A percentile compares a stretch with the other conserved stretches of the same genome.
Evolutionary conservation across 2,888 invertebrate species (phyloP).

Genomic region (Tinea pellionella): DNA sequence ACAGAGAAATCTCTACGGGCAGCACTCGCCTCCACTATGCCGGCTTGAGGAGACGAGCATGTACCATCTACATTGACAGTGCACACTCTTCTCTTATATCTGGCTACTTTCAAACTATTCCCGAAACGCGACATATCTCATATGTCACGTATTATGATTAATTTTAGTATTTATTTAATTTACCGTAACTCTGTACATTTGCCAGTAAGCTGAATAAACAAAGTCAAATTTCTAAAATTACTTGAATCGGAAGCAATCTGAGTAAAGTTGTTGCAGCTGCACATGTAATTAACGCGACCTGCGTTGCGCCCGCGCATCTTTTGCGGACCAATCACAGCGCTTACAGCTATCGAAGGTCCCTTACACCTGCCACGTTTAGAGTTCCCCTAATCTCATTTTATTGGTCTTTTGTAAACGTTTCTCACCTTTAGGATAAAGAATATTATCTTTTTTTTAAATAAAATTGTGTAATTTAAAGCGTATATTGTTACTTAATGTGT

Average conservation of each 20-base stretch:
- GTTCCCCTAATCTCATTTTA: slow-evolving; percentile 5
- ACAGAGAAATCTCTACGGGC: no score
- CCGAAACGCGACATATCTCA: no score
- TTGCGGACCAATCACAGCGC: neutral
- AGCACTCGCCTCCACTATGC: no score
- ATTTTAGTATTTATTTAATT: no score
- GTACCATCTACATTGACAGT: no score
- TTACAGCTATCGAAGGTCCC: neutral
- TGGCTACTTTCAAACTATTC: no score
- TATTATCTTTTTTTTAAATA: neutral
- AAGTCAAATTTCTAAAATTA: neutral
- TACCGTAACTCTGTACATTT: no score
- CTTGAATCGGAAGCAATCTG: slow-evolving; percentile 5
- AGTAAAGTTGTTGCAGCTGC: slow-evolving; percentile 13
- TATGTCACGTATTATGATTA: no score
- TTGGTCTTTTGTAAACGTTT: neutral
- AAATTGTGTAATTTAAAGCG: neutral
- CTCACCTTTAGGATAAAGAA: slow-evolving; percentile 5
- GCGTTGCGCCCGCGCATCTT: slow-evolving; percentile 11
- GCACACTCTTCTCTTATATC: no score
- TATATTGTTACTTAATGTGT: neutral
- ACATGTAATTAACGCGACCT: slow-evolving; percentile 10
- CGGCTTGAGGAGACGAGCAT: no score
- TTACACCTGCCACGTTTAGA: slow-evolving; percentile 7
- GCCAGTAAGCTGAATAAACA: neutral